Evolutionary conservation across 2,113 vertebrate genomes (phyloP), one percentile per base, ranked within the genome.

Genomic region (Pluvialis apricaria): DNA sequence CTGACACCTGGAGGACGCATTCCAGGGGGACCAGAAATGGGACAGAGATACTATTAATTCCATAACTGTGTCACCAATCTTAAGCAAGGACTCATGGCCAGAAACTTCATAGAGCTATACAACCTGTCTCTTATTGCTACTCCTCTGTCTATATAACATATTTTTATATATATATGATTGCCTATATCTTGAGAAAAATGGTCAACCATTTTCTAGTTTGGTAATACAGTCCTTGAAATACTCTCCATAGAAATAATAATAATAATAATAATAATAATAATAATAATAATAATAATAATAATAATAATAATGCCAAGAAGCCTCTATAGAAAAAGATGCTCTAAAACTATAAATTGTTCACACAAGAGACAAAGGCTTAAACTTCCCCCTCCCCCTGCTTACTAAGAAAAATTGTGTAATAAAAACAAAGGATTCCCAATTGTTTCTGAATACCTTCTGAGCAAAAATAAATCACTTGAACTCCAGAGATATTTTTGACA

Each of bases 21-120:
- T 96, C 94, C 93, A 86, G 47, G 20, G 95, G 95, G 92, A 96
- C 60, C 65, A 96, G 82, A 96, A 96, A 78, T 94, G 90, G 96
- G 96, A 97, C 96, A 92, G 78, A 93, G 96, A 94, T 96, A 92
- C 76, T 96, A 96, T 96, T 96, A 97, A 94, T 96, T 95, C 76
- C 29, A 0, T 81, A 96, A 96, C 85, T 93, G 76, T 96, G 96
- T 94, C 93, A 95, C 45, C 85, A 90, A 42, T 88, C 75, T 93
- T 88, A 90, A 93, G 82, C 90, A 96, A 96, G 92, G 95, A 96
- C 93, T 96, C 29, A 10, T 44, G n/a, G 69, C 49, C 49, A 94
- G 65, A 92, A 86, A 94, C 57, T 94, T 94, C 73, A 70, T 4
- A 79, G 54, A 76, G 75, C 64, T 91, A 38, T 32, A 78, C 26